Percentiles rank a stretch among this genome's conserved stretches.
Evolutionary conservation across 2,113 vertebrate species (phyloP).

Genomic region (Dascyllus trimaculatus): DNA sequence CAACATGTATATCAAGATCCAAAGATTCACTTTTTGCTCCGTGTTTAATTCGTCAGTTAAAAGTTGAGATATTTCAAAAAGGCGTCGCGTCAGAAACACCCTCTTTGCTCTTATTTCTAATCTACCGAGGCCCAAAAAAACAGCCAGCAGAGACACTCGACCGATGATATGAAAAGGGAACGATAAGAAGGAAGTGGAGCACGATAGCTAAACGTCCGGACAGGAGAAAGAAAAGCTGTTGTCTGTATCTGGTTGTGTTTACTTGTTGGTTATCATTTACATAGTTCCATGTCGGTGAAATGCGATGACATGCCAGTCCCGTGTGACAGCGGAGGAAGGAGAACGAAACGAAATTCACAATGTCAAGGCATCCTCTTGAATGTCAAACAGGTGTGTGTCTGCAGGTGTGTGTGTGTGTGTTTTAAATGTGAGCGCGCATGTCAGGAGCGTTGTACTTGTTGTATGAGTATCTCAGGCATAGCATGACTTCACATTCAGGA

Average conservation of each 20-base stretch:
- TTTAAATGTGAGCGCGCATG: slow-evolving; percentile 58
- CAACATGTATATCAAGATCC: slow-evolving; percentile 61
- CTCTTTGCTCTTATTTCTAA: slow-evolving; percentile 23
- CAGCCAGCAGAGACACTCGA: slow-evolving; percentile 49
- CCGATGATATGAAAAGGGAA: slow-evolving; percentile 45
- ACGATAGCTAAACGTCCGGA: slow-evolving; percentile 17
- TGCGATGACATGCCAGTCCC: slow-evolving; percentile 41
- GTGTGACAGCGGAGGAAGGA: slow-evolving; percentile 39
- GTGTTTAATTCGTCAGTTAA: slow-evolving; percentile 24
- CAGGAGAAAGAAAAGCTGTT: slow-evolving; percentile 6
- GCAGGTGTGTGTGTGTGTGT: neutral
- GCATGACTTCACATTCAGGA: slow-evolving; percentile 87
- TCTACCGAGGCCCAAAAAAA: slow-evolving; percentile 37
- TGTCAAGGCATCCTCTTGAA: slow-evolving; percentile 76
- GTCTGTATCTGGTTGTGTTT: slow-evolving; percentile 26
- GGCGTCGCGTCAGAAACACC: slow-evolving; percentile 19
- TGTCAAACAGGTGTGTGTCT: slow-evolving; percentile 52
- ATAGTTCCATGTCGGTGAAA: slow-evolving; percentile 51
- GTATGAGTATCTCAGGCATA: slow-evolving; percentile 81
- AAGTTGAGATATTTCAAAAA: slow-evolving; percentile 2
- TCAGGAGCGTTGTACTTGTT: slow-evolving; percentile 60
- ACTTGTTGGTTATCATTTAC: slow-evolving; percentile 63
- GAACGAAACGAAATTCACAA: slow-evolving; percentile 66
- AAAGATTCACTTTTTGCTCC: slow-evolving; percentile 25
- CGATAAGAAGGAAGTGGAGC: slow-evolving; percentile 16